Percentiles rank a stretch among this genome's conserved stretches.
phyloP scores from a whole-genome alignment of 2,113 vertebrate genomes.

The Ictidomys tridecemlineatus region DNA sequence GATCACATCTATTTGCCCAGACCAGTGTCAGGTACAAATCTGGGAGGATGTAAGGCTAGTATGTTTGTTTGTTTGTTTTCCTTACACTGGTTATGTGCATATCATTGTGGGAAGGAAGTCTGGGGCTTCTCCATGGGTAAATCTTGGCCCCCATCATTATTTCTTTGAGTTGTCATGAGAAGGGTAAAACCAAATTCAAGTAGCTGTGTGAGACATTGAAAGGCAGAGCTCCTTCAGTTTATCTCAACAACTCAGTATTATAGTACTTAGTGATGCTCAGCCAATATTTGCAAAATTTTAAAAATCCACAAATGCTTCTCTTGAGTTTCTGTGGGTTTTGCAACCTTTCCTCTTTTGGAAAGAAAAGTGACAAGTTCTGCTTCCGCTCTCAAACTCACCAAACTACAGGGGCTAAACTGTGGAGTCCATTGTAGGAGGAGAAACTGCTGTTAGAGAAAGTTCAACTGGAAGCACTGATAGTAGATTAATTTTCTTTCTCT shows the following conservation, averaged over 20 bases:
- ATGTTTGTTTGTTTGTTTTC: neutral
- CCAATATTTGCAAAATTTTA: neutral
- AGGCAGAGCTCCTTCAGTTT: neutral
- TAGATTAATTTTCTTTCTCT: neutral
- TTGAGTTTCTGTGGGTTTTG: neutral
- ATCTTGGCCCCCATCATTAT: neutral
- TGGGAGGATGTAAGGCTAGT: neutral
- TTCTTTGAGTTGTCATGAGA: neutral
- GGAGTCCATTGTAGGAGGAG: neutral
- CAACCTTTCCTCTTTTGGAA: neutral
- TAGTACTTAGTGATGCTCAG: neutral
- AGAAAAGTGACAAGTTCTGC: neutral
- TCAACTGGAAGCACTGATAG: neutral
- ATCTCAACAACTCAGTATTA: neutral
- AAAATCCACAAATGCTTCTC: neutral
- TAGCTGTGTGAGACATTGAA: neutral
- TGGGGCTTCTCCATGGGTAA: neutral
- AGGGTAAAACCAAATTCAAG: neutral
- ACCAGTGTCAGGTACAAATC: too few relatives aligned
- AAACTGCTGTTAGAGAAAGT: constrained; percentile 11
- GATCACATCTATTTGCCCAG: neutral
- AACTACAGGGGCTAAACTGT: neutral
- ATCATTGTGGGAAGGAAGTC: neutral
- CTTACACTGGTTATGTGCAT: neutral
- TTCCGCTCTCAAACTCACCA: neutral